These are phyloP conservation scores for Acromyrmex heyeri DNA, from an alignment of 1,140 invertebrate genomes.

Conservation along the genomic window DNA sequence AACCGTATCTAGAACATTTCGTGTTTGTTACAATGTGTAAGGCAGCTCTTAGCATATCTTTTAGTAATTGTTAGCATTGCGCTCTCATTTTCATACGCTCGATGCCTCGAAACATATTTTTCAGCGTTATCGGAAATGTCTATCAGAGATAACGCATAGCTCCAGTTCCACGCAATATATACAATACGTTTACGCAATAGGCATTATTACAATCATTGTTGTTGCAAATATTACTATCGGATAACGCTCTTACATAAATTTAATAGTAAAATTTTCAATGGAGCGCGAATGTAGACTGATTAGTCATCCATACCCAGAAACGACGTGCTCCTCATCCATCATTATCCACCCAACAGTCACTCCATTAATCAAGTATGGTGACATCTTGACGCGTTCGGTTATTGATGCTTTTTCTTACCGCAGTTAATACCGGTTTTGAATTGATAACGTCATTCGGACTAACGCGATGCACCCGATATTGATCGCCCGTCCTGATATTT, in stretches of 20 bases:
- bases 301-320: conserved; percentile 63
- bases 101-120: not conserved
- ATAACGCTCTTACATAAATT: conserved; percentile 30
- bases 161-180: not conserved
- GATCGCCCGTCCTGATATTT: conserved; percentile 55
- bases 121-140: not conserved
- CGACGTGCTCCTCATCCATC: conserved; percentile 64
- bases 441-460: conserved; percentile 66
- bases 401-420: conserved; percentile 71
- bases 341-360: conserved; percentile 59
- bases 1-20: conserved; percentile 13
- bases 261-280: conserved; percentile 55
- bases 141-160: conserved; percentile 19
- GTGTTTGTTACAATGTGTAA: not conserved
- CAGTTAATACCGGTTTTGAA: conserved; percentile 65
- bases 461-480: conserved; percentile 51
- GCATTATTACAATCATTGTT: not conserved
- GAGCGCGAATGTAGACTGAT: conserved; percentile 47
- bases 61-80: not conserved
- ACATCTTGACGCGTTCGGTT: conserved; percentile 66
- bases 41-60: conserved; percentile 6
- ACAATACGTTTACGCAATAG: not conserved
- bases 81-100: not conserved
- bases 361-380: conserved; percentile 72
- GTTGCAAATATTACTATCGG: conserved; percentile 28